A percentile compares a stretch with the other conserved stretches of the same genome.
These are phyloP conservation scores for Kradibia gibbosae DNA, from an alignment of 1,140 invertebrate genomes.

Conservation along the genomic window DNA sequence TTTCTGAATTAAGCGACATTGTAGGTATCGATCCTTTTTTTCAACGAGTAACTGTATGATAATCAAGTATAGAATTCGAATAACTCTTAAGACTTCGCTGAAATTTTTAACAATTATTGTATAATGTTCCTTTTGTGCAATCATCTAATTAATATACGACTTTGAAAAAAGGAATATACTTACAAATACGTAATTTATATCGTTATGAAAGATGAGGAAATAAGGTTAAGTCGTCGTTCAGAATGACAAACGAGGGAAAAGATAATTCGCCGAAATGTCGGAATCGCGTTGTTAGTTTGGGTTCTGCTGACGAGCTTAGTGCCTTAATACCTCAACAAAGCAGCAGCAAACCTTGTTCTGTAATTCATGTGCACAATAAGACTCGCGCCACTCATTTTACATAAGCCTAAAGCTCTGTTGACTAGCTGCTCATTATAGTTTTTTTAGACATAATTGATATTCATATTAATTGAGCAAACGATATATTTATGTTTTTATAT, in stretches of 20 bases:
- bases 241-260: constrained; percentile 16
- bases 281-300: background rate
- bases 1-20: too few species aligned
- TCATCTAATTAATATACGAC: background rate
- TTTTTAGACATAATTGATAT: background rate
- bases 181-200: background rate
- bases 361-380: constrained; percentile 27
- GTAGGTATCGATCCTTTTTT: too few species aligned
- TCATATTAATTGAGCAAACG: too few species aligned
- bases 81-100: too few species aligned
- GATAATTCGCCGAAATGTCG: constrained; percentile 29
- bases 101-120: too few species aligned
- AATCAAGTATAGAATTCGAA: too few species aligned
- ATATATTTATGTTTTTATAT: too few species aligned
- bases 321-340: constrained; percentile 34
- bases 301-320: constrained; percentile 38
- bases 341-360: constrained; percentile 3
- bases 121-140: too few species aligned
- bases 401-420: background rate
- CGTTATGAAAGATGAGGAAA: constrained; percentile 7
- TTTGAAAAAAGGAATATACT: background rate
- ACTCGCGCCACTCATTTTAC: background rate
- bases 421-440: background rate
- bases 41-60: too few species aligned
- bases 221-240: constrained; percentile 16